Base-by-base conservation (phyloP, 2,797 vertebrate genomes). In the Phrynocephalus guinanensis region DNA sequence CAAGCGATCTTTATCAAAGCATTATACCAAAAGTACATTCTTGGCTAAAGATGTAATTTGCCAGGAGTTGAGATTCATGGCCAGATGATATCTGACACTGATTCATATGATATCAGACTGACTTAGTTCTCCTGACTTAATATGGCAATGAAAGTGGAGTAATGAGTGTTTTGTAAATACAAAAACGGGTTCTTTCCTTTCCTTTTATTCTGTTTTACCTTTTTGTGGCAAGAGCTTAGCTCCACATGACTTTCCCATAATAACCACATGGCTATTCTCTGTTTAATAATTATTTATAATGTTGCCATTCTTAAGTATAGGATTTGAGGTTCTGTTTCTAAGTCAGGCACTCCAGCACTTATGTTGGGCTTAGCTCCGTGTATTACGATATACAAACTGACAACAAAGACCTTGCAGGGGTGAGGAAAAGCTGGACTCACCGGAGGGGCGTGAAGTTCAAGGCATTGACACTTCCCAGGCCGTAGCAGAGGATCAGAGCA, bases 391-490 rank as follows among this genome's bases (percentile, higher is more conserved):
- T 44, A 28, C 16, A 44, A 76, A 66, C 44, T 75, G 44, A 56
- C 13, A 15, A 0, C 18, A n/a, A 63, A 63, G 28, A 10, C 1
- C 26, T 73, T 63, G 8, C 15, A 63, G 16, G 26, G n/a, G 15
- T 15, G 20, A 6, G 60, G 44, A 1, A 6, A 73, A 56, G 9
- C 78, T 48, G 30, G 63, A 90, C 95, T 97, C 89, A 97, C 97
- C 96, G 92, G 84, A 97, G 94, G 0, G 94, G 95, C 0, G 95
- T 95, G 92, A 97, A 97, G 80, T 94, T 97, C 81, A 97, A 91
- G 81, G 94, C 97, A 68, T 94, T 91, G 6, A 96, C 84, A 0
- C 96, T 96, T 13, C 96, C 97, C 0, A 97, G 95, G 15, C 96
- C 96, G 0, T 95, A 97, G 88, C 92, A 96, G 0, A 97, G 96